phyloP scores from a whole-genome alignment of 2,888 invertebrate species.

The Mechanitis messenoides region DNA sequence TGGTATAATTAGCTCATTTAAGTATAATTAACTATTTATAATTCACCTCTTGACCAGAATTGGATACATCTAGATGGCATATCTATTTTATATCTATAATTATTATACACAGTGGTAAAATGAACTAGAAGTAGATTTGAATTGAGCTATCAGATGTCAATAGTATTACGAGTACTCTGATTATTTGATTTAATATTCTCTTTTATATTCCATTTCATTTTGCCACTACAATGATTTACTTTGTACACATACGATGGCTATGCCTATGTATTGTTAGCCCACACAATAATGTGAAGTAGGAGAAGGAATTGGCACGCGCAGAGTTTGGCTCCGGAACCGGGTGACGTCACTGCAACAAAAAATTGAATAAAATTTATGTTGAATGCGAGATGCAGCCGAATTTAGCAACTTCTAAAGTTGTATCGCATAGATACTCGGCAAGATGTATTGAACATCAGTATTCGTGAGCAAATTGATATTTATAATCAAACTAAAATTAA shows the following conservation, averaged over 20 bases:
- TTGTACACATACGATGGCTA: constrained; percentile 24
- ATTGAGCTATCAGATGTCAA: constrained; percentile 9
- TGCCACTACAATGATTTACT: constrained; percentile 16
- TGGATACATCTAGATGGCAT: constrained; percentile 56
- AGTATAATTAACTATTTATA: constrained; percentile 58
- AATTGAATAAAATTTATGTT: constrained; percentile 25
- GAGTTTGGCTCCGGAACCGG: constrained; percentile 59
- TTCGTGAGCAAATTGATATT: constrained; percentile 15
- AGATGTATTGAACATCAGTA: constrained; percentile 15
- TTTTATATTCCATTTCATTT: constrained; percentile 8
- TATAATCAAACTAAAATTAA: too few relatives aligned
- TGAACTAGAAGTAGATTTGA: background rate
- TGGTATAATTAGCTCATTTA: constrained; percentile 72
- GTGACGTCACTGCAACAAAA: constrained; percentile 60
- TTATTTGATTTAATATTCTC: constrained; percentile 9
- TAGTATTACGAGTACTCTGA: background rate
- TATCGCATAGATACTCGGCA: constrained; percentile 14
- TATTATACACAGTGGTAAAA: constrained; percentile 13
- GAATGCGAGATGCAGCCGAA: constrained; percentile 22
- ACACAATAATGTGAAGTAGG: constrained; percentile 53
- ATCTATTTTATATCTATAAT: constrained; percentile 36
- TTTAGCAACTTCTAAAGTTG: constrained; percentile 16
- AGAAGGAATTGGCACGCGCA: constrained; percentile 62
- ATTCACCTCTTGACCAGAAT: constrained; percentile 57
- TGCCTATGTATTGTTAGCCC: constrained; percentile 62